phyloP scores from a whole-genome alignment of 2,113 vertebrate genomes.

The Gnathonemus longibarbis region DNA sequence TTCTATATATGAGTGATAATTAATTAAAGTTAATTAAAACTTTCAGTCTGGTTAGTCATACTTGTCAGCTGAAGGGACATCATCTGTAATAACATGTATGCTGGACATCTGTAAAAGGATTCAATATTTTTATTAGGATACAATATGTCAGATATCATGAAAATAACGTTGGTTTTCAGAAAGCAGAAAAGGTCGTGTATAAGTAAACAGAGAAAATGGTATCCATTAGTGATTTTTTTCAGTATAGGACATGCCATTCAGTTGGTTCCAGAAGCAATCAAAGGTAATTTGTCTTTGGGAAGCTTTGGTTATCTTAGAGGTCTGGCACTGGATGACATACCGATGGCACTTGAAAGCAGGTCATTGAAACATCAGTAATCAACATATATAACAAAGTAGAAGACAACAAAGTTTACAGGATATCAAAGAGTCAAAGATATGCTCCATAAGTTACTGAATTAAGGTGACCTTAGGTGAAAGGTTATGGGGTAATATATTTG shows the following conservation, averaged over 20 bases:
- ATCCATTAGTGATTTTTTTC: not conserved
- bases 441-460: not conserved
- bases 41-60: not conserved
- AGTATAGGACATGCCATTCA: not conserved
- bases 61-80: not conserved
- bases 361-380: not conserved
- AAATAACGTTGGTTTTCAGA: not conserved
- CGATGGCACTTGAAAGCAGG: not conserved
- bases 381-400: not conserved
- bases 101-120: not conserved
- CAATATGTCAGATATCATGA: not conserved
- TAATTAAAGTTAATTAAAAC: not conserved
- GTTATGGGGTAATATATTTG: not conserved
- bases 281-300: not conserved
- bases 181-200: not conserved
- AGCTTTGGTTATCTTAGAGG: not conserved
- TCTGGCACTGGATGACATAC: too few relatives aligned
- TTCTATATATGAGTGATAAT: not conserved
- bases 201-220: not conserved
- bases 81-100: not conserved
- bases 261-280: not conserved
- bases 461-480: not conserved
- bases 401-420: not conserved
- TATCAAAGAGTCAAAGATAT: not conserved
- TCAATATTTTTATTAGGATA: not conserved